Conservation (phyloP, 1,140 invertebrate genomes). For the Archivesica marissinica region DNA sequence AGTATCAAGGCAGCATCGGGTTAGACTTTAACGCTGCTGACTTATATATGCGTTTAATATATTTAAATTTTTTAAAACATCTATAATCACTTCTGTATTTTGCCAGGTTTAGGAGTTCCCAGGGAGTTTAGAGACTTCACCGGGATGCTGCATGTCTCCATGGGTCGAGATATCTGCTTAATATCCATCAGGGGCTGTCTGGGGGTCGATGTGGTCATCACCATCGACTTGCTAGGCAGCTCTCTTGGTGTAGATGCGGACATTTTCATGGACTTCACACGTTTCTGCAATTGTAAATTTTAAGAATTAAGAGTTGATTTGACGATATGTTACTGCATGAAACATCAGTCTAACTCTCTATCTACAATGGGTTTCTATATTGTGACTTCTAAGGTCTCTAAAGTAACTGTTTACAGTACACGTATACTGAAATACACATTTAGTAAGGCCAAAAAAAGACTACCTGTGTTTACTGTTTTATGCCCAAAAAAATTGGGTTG, state of each 20-base stretch:
- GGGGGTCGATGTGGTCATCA: slow-evolving; percentile 27
- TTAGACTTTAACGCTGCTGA: no score
- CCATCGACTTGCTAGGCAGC: background rate
- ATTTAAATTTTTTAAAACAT: no score
- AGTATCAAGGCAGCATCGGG: no score
- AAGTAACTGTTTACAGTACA: background rate
- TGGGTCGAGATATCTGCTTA: background rate
- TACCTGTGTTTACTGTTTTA: no score
- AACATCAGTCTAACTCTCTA: background rate
- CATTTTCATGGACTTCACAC: background rate
- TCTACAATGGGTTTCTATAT: background rate
- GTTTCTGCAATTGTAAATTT: background rate
- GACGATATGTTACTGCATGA: background rate
- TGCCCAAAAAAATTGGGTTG: background rate
- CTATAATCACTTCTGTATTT: slow-evolving; percentile 5
- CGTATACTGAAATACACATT: background rate
- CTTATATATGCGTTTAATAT: no score
- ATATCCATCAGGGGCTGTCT: slow-evolving; percentile 33
- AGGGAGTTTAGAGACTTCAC: background rate
- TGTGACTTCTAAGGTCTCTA: background rate
- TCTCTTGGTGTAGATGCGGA: slow-evolving; percentile 22
- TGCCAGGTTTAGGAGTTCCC: background rate
- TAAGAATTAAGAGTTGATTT: background rate
- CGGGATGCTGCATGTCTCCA: background rate
- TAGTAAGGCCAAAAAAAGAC: background rate